These are phyloP conservation scores for Heliconius sara DNA, from an alignment of 2,888 invertebrate species.

Conservation along the genomic window DNA sequence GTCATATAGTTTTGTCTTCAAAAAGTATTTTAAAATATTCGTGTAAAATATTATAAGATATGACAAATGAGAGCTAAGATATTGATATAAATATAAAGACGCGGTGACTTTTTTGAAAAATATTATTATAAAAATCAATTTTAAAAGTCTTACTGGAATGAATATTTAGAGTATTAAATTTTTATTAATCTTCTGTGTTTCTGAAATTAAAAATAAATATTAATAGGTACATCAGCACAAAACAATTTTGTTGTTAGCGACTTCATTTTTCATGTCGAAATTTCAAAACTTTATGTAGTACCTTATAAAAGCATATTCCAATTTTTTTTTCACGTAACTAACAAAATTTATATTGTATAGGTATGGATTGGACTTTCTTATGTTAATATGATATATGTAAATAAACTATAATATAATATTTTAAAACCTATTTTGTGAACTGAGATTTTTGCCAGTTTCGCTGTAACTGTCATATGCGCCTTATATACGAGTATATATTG, in stretches of 20 bases:
- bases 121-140: not conserved
- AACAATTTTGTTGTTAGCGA: no score
- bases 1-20: no score
- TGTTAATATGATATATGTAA: not conserved
- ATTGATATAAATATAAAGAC: not conserved
- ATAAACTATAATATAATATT: slow-evolving; percentile 2
- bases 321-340: not conserved
- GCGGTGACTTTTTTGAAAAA: no score
- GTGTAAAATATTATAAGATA: no score
- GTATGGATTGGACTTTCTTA: not conserved
- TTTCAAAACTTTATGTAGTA: no score
- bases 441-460: not conserved
- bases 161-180: no score
- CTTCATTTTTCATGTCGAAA: not conserved
- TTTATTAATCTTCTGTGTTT: no score
- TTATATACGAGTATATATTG: not conserved
- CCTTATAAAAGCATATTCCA: no score
- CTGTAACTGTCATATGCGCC: not conserved
- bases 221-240: slow-evolving; percentile 1
- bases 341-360: not conserved
- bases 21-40: no score
- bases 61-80: not conserved
- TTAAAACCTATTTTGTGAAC: not conserved
- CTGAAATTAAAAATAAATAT: not conserved
- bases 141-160: not conserved